Percentiles rank a stretch among this genome's conserved stretches.
These are phyloP conservation scores for Dasyprocta punctata DNA, from an alignment of 2,113 vertebrate genomes.

Conservation along the genomic window DNA sequence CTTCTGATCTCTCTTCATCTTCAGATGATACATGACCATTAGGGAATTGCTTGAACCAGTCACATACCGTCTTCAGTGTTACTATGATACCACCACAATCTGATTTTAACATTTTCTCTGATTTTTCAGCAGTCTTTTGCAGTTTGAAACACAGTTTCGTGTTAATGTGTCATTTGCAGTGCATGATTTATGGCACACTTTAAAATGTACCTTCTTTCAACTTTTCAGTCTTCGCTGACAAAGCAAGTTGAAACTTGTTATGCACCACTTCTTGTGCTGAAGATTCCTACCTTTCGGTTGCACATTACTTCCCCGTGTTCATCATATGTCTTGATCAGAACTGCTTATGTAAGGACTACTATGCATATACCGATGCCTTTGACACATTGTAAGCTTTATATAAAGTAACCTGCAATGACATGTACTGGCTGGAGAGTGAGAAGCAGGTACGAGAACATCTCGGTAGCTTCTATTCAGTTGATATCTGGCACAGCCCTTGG, in stretches of 20 bases:
- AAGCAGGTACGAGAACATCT: not conserved
- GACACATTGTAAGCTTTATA: no score
- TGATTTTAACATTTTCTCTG: not conserved
- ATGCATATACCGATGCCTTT: not conserved
- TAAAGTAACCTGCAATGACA: not conserved
- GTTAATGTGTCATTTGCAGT: not conserved
- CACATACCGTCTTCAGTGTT: not conserved
- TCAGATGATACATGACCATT: not conserved
- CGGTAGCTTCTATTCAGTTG: not conserved
- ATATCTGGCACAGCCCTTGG: not conserved
- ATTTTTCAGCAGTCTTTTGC: not conserved
- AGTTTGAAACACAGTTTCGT: not conserved
- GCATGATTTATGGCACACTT: not conserved
- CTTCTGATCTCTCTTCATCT: not conserved
- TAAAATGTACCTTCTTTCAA: not conserved
- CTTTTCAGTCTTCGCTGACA: not conserved
- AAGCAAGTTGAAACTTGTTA: not conserved
- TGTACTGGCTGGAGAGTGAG: not conserved
- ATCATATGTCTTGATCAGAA: not conserved
- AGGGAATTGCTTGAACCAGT: not conserved
- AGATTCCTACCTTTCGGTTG: not conserved
- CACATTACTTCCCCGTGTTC: not conserved
- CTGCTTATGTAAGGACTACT: not conserved
- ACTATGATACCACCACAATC: not conserved
- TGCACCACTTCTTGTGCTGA: not conserved